These are phyloP conservation scores for Oryzias melastigma DNA, from an alignment of 2,113 vertebrate genomes.

Conservation along the genomic window DNA sequence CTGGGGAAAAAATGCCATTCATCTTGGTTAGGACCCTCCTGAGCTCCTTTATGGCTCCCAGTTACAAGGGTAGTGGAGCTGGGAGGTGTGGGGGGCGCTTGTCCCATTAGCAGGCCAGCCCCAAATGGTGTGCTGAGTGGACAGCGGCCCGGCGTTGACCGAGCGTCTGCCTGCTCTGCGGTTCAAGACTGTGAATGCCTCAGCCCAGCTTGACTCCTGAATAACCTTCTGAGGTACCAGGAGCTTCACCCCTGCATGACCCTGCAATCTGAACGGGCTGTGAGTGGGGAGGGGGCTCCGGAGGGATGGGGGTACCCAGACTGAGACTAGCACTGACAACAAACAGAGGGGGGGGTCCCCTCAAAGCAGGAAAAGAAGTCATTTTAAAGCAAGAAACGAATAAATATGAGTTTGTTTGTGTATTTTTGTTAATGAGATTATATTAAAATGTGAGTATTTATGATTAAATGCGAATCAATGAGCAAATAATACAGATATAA, in stretches of 20 bases:
- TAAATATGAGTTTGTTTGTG: not conserved
- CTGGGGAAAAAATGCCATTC: constrained; percentile 75
- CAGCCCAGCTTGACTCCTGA: constrained; percentile 76
- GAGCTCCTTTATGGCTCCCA: constrained; percentile 76
- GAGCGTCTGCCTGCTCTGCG: constrained; percentile 72
- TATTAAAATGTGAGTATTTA: too few relatives aligned
- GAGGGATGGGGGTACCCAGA: constrained; percentile 74
- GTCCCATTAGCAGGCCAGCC: constrained; percentile 69
- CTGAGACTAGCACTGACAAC: constrained; percentile 46
- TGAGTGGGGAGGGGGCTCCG: constrained; percentile 66
- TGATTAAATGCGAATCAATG: too few relatives aligned
- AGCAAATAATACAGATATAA: too few relatives aligned
- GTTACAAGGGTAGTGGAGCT: constrained; percentile 70
- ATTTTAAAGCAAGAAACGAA: constrained; percentile 34
- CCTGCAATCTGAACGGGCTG: constrained; percentile 71
- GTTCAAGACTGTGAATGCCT: constrained; percentile 75
- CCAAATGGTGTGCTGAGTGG: constrained; percentile 65
- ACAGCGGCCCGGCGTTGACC: constrained; percentile 67
- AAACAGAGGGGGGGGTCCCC: constrained; percentile 49
- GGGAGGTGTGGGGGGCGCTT: constrained; percentile 31
- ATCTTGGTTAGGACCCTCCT: constrained; percentile 82
- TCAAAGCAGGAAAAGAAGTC: constrained; percentile 6
- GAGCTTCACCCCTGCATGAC: constrained; percentile 82
- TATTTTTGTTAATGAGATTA: too few relatives aligned
- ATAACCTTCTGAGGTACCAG: constrained; percentile 79